A percentile compares a stretch with the other conserved stretches of the same genome.
These are phyloP conservation scores for Datnioides undecimradiatus DNA, from an alignment of 2,113 vertebrate species.

Conservation along the genomic window DNA sequence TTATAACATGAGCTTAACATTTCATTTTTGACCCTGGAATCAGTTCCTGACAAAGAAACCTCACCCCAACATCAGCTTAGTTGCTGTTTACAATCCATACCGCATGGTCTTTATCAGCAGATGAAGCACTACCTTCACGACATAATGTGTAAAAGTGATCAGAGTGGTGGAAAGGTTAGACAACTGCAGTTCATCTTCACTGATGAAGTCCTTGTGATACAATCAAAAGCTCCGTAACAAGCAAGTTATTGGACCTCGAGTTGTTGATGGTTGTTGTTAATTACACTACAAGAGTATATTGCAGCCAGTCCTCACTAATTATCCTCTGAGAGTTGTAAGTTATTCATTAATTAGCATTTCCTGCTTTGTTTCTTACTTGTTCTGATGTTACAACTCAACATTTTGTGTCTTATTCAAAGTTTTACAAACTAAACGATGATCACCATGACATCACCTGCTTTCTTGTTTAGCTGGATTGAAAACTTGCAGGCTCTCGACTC, in stretches of 20 bases:
- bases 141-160: not conserved
- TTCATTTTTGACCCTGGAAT: no score
- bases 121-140: not conserved
- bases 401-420: not conserved
- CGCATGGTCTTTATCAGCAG: not conserved
- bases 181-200: not conserved
- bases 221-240: not conserved
- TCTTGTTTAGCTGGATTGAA: constrained; percentile 5
- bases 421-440: not conserved
- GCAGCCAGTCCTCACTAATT: not conserved
- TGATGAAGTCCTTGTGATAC: no score
- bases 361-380: not conserved
- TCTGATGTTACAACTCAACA: not conserved
- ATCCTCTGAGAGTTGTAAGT: not conserved
- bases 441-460: not conserved
- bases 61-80: no score
- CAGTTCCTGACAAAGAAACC: no score
- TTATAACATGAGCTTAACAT: no score
- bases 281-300: not conserved
- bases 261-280: not conserved
- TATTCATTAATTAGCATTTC: constrained; percentile 9
- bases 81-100: no score
- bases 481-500: not conserved
- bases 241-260: not conserved
- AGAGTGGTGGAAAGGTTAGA: not conserved